A percentile compares a stretch with the other conserved stretches of the same genome.
These are phyloP conservation scores for human DNA, from an alignment of 2,113 vertebrate species.

Conservation along the genomic window GRCh38 chr9:81108001-81108500, in stretches of 20 bases:
- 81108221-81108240: neutral
- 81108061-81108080: neutral
- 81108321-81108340: neutral
- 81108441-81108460: neutral
- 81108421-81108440: slow-evolving; percentile 2
- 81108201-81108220: neutral
- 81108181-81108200: neutral
- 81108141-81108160: no score
- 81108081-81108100: neutral
- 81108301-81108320: neutral
- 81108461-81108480: neutral
- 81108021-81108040: neutral
- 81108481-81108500: neutral
- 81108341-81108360: neutral
- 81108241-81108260: neutral
- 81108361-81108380: neutral
- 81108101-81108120: neutral
- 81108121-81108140: neutral
- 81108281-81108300: neutral
- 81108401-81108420: neutral
- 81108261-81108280: neutral
- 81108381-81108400: neutral
- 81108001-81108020: neutral
- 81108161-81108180: neutral
- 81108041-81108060: neutral